Evolutionary conservation across 2,888 invertebrate genomes (phyloP).

Genomic region (Dryadula phaetusa): DNA sequence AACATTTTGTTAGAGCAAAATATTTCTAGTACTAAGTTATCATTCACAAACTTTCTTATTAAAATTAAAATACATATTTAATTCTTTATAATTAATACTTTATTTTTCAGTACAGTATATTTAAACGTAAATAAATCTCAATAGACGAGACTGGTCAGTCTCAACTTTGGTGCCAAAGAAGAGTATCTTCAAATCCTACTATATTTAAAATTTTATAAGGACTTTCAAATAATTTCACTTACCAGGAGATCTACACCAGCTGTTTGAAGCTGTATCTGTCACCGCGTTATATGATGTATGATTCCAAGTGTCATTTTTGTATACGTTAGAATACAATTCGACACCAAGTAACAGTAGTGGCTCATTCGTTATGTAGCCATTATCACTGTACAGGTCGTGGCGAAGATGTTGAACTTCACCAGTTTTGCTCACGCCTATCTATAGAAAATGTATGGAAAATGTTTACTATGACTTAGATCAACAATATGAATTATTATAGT

Average conservation of each 20-base stretch:
- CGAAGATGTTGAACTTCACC: constrained; percentile 87
- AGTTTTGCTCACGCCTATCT: constrained; percentile 76
- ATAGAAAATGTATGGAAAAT: neutral
- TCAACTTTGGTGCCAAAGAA: too few species aligned
- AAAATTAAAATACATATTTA: too few species aligned
- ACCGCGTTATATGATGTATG: constrained; percentile 56
- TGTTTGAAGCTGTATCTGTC: constrained; percentile 54
- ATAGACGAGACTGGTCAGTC: too few species aligned
- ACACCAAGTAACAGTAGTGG: constrained; percentile 47
- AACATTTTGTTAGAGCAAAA: too few species aligned
- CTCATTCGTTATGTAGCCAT: constrained; percentile 81
- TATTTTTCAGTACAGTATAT: too few species aligned
- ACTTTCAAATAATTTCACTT: neutral
- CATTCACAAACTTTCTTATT: too few species aligned
- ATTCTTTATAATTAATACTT: too few species aligned
- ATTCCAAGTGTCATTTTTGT: constrained; percentile 70
- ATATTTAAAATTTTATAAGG: neutral
- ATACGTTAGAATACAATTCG: constrained; percentile 66
- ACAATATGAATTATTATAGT: neutral
- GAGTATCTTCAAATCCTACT: too few species aligned
- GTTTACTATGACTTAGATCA: too few species aligned
- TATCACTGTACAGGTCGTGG: constrained; percentile 73
- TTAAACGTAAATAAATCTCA: too few species aligned
- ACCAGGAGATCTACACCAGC: constrained; percentile 57
- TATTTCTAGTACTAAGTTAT: too few species aligned